Base-by-base conservation (phyloP, 2,113 vertebrate genomes). In the Ifrita kowaldi region DNA sequence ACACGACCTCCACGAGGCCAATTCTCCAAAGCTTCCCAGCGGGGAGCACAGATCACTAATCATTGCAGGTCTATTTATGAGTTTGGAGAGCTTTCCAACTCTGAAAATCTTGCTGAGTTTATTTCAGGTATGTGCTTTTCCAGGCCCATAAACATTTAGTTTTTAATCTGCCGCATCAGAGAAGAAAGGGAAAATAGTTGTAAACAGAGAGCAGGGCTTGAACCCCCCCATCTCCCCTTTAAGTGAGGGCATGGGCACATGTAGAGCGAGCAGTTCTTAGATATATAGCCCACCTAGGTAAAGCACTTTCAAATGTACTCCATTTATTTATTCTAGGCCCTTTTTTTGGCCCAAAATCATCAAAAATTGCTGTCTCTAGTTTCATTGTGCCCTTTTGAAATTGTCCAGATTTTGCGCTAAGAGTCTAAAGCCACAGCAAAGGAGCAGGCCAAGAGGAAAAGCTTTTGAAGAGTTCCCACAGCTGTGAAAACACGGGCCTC, bases 401-500 rank as follows among this genome's bases (percentile, higher is more conserved):
- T 97, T 98, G 97, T 98, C 97, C 98, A 98, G 98, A 98, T 98
- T 98, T 96, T 98, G 92, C 26, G 49, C 95, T 98, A 94, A 97
- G 98, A 97, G 97, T 97, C 97, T 97, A 98, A 98, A 98, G 98
- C 98, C 98, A 97, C 97, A 97, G 98, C 96, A 97, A 98, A 98
- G 97, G 95, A 97, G 95, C 73, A 85, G 96, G 97, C 97, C 98
- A 98, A 98, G 94, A 97, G 98, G 97, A 97, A 98, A 98, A 98
- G 97, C 98, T 98, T 99, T 98, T 98, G 97, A 98, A 98, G 98
- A 98, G 98, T 98, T 98, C 98, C 97, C 97, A 94, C 99, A 99
- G 99, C 98, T 99, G 99, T 98, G 97, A 99, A 98, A 99, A 99
- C 98, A 99, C 94, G 93, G 95, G 98, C 98, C 98, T 97, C 97